Evolutionary conservation across 2,888 invertebrate species (phyloP).

Genomic region (Anorthoa munda): DNA sequence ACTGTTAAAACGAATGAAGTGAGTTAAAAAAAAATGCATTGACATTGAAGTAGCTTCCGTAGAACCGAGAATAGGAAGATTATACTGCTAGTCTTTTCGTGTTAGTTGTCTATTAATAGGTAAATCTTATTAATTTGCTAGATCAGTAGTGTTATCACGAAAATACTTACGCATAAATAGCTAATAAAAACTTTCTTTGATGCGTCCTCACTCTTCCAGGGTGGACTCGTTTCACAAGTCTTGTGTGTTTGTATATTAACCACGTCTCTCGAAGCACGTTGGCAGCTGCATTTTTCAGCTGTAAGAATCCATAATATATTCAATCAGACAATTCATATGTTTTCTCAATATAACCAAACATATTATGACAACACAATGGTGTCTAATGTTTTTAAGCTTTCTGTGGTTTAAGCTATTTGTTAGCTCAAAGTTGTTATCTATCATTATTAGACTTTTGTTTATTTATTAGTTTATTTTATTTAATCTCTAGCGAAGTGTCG

Average conservation of each 20-base stretch:
- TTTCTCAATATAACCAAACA: conserved; percentile 29
- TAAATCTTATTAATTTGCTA: too few relatives aligned
- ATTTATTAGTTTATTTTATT: conserved; percentile 39
- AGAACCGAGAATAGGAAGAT: background rate
- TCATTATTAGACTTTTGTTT: conserved; percentile 23
- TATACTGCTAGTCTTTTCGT: too few relatives aligned
- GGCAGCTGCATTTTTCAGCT: conserved; percentile 99
- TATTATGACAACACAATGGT: conserved; percentile 63
- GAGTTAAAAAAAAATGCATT: too few relatives aligned
- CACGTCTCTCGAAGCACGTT: conserved; percentile 99
- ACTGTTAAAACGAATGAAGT: too few relatives aligned
- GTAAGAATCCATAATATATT: conserved; percentile 76
- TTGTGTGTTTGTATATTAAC: conserved; percentile 99
- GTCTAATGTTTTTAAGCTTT: conserved; percentile 61
- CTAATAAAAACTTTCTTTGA: conserved; percentile 99
- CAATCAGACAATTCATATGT: conserved; percentile 40
- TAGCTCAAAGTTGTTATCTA: conserved; percentile 25
- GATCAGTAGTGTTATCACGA: background rate
- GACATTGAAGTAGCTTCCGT: background rate
- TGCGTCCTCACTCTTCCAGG: conserved; percentile 99
- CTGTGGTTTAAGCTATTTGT: conserved; percentile 57
- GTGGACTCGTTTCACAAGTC: conserved; percentile 99
- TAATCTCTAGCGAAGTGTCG: conserved; percentile 60
- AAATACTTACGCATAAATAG: conserved; percentile 98
- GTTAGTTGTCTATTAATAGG: background rate